These are phyloP conservation scores for Hemitrygon akajei DNA, from an alignment of 2,797 vertebrate genomes.

Conservation along the genomic window DNA sequence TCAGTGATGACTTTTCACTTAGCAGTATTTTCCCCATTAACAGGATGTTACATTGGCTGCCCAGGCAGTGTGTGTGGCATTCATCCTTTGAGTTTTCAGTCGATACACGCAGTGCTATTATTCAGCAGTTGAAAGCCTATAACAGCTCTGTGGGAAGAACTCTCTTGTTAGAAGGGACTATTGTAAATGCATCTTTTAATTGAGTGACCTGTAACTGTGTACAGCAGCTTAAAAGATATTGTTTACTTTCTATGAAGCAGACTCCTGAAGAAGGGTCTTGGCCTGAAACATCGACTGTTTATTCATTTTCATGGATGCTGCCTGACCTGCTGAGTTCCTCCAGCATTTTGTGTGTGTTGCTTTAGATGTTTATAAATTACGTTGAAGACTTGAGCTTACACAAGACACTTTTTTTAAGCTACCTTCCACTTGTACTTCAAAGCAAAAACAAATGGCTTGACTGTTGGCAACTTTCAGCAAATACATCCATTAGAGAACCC, in stretches of 20 bases:
- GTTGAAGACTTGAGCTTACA: background rate
- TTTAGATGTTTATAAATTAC: background rate
- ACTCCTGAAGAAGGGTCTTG: too few species aligned
- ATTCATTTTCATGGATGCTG: too few species aligned
- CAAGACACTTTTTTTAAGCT: background rate
- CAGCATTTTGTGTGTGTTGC: too few species aligned
- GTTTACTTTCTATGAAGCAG: background rate
- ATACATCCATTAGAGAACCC: background rate
- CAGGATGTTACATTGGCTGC: background rate
- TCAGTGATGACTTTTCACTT: background rate
- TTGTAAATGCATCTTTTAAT: background rate
- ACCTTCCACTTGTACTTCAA: background rate
- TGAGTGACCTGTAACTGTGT: background rate
- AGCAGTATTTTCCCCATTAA: background rate
- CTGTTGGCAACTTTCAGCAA: background rate
- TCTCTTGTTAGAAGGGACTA: background rate
- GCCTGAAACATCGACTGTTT: too few species aligned
- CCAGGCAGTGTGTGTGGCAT: background rate
- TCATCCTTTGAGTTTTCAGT: background rate
- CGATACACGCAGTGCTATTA: background rate
- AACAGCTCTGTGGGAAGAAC: background rate
- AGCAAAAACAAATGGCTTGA: background rate
- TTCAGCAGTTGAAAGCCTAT: background rate
- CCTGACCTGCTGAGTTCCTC: too few species aligned
- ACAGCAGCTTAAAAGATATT: background rate